phyloP scores from a whole-genome alignment of 2,113 vertebrate species.

The Clinocottus analis region DNA sequence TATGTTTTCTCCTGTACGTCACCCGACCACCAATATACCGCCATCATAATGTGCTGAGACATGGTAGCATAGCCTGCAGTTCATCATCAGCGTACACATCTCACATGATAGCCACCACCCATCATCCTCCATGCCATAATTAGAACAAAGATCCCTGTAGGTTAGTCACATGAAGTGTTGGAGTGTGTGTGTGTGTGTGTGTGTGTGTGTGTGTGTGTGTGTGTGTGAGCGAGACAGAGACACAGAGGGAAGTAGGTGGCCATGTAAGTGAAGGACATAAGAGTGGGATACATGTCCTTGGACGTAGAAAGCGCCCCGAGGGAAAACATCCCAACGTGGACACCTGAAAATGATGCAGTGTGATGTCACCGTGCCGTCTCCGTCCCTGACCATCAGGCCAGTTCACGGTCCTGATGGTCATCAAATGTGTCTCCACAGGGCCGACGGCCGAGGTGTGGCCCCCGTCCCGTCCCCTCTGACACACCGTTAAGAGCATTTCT shows the following conservation, averaged over 20 bases:
- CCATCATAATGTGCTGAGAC: constrained; percentile 35
- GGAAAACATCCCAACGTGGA: constrained; percentile 30
- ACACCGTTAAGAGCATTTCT: constrained; percentile 48
- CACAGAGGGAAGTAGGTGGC: constrained; percentile 26
- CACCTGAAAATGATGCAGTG: constrained; percentile 33
- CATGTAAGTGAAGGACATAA: constrained; percentile 56
- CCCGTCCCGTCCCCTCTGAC: constrained; percentile 60
- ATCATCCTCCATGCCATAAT: constrained; percentile 38
- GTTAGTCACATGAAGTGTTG: constrained; percentile 44
- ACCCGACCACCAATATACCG: constrained; percentile 21
- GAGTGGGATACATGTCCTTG: constrained; percentile 50
- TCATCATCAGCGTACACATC: constrained; percentile 36
- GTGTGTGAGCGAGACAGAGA: constrained; percentile 15
- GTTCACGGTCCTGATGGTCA: constrained; percentile 20
- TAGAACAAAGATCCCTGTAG: constrained; percentile 56
- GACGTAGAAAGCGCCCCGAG: constrained; percentile 16
- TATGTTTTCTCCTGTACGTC: constrained; percentile 39
- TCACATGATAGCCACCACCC: constrained; percentile 37
- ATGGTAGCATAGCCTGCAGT: constrained; percentile 20
- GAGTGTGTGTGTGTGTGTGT: constrained; percentile 2
- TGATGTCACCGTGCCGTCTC: not conserved
- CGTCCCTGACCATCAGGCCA: constrained; percentile 2
- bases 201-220: not conserved
- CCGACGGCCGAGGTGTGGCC: constrained; percentile 35
- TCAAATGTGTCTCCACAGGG: constrained; percentile 9